Evolutionary conservation across 64 coral and sea anemone species (phyloP).

Genomic region (Dendrophyllia cribrosa): DNA sequence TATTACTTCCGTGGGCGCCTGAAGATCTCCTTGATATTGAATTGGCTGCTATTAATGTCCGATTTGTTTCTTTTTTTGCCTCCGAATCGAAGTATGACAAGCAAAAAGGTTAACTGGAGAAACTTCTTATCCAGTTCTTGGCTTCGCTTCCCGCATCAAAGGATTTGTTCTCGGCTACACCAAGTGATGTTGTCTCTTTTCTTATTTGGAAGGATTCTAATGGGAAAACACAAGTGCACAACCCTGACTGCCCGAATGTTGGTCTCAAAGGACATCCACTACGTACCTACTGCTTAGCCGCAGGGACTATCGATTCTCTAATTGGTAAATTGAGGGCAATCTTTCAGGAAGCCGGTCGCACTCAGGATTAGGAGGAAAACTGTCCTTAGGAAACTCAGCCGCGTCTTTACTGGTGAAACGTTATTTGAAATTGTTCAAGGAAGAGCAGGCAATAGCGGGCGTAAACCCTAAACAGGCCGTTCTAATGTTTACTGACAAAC

Average conservation of each 20-base stretch:
- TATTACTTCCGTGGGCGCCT: too few relatives aligned
- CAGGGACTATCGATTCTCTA: conserved; percentile 18
- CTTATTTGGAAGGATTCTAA: conserved; percentile 39
- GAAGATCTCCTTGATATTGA: too few relatives aligned
- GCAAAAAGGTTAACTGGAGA: background rate
- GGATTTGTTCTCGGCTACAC: background rate
- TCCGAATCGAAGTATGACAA: conserved; percentile 14
- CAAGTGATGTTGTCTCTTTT: conserved; percentile 9
- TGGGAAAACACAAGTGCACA: background rate
- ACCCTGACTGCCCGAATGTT: background rate
- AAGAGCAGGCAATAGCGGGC: conserved; percentile 31
- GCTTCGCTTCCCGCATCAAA: conserved; percentile 23
- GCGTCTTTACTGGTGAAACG: background rate
- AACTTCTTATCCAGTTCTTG: conserved; percentile 19
- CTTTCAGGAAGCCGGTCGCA: background rate
- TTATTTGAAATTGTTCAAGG: conserved; percentile 7
- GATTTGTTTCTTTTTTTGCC: background rate
- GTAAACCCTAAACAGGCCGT: background rate
- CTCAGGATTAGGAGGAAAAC: background rate
- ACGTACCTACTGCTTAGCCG: conserved; percentile 32
- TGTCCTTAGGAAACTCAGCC: background rate
- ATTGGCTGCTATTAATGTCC: too few relatives aligned
- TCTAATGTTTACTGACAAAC: conserved; percentile 31
- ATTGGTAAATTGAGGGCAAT: background rate
- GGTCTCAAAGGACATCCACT: background rate